phyloP scores from a whole-genome alignment of 2,888 invertebrate species.

The Camponotus fellah region DNA sequence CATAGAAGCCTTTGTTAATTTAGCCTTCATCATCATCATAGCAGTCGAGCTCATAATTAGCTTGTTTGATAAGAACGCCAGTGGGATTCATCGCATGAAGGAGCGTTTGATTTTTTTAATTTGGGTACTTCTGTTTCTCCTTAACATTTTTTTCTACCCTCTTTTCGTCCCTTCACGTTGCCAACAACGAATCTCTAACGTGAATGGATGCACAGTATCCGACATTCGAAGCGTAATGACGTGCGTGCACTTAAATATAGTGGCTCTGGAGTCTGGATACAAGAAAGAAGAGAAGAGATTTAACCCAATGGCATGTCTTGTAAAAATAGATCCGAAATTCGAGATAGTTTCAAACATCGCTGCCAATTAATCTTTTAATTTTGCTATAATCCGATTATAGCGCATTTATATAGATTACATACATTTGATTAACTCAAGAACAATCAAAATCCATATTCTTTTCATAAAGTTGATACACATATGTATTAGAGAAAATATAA shows the following conservation, averaged over 20 bases:
- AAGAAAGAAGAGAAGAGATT: conserved; percentile 52
- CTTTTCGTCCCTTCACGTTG: background rate
- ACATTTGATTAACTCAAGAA: background rate
- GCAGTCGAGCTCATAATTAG: conserved; percentile 49
- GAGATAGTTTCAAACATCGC: conserved; percentile 40
- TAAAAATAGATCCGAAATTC: conserved; percentile 72
- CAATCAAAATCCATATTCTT: background rate
- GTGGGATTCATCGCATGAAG: conserved; percentile 32
- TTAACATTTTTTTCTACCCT: conserved; percentile 36
- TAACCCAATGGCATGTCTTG: conserved; percentile 45
- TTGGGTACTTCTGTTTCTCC: conserved; percentile 37
- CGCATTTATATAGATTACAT: background rate
- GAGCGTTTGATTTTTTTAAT: conserved; percentile 37
- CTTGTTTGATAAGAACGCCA: conserved; percentile 48
- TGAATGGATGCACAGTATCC: conserved; percentile 79
- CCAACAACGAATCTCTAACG: conserved; percentile 56
- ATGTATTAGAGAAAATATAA: background rate
- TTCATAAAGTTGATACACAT: background rate
- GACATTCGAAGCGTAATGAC: conserved; percentile 68
- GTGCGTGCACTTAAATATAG: conserved; percentile 74
- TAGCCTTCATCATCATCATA: conserved; percentile 3
- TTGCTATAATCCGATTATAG: background rate
- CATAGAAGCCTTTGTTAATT: conserved; percentile 24
- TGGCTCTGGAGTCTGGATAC: conserved; percentile 65
- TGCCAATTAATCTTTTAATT: background rate